Evolutionary conservation across 2,888 invertebrate genomes (phyloP).

Genomic region (Melieria crassipennis): DNA sequence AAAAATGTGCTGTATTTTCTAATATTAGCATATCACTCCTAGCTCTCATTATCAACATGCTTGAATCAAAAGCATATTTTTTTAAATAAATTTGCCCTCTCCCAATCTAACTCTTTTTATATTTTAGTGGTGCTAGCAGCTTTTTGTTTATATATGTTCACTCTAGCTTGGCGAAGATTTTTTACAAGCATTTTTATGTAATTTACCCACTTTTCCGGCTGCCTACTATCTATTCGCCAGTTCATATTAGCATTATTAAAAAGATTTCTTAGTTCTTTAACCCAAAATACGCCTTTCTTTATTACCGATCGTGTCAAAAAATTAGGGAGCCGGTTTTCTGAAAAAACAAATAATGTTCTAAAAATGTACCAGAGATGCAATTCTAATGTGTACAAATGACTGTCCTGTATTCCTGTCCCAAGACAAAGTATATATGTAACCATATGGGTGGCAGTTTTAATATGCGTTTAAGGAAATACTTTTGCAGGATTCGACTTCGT

Average conservation of each 20-base stretch:
- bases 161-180: background rate
- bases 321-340: background rate
- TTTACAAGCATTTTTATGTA: background rate
- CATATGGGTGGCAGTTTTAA: background rate
- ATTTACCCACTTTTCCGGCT: background rate
- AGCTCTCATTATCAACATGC: background rate
- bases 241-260: background rate
- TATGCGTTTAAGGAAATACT: background rate
- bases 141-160: background rate
- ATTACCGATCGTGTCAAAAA: background rate
- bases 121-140: too few species aligned
- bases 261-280: conserved; percentile 1
- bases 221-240: background rate
- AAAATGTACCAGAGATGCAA: too few species aligned
- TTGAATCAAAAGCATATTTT: background rate
- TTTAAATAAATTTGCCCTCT: background rate
- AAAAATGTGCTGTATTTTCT: background rate
- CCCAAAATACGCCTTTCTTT: conserved; percentile 2
- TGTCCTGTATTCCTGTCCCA: background rate
- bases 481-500: conserved; percentile 6
- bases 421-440: background rate
- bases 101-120: too few species aligned
- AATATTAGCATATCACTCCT: conserved; percentile 2
- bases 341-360: conserved; percentile 4
- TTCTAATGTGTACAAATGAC: background rate